Percentiles rank a stretch among this genome's conserved stretches.
These are phyloP conservation scores for Macquaria australasica DNA, from an alignment of 2,113 vertebrate genomes.

Conservation along the genomic window DNA sequence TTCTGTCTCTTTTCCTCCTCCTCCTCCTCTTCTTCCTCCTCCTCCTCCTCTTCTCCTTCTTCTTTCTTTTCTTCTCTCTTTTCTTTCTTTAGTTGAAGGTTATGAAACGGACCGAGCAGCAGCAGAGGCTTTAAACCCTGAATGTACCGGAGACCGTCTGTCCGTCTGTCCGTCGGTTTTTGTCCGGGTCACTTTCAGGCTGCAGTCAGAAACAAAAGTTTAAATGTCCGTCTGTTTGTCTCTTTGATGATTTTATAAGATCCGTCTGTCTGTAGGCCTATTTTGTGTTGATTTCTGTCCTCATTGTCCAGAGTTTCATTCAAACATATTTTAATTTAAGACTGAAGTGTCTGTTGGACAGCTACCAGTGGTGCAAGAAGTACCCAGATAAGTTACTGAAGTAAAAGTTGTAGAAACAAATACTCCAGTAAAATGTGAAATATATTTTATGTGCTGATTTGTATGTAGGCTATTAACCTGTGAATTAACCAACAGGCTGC, in stretches of 20 bases:
- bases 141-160: not conserved
- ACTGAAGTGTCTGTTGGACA: not conserved
- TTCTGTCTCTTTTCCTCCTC: not conserved
- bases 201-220: not conserved
- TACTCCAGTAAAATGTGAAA: not conserved
- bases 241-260: not conserved
- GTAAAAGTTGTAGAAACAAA: not conserved
- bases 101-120: not conserved
- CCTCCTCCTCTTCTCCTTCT: not conserved
- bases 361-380: not conserved
- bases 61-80: not conserved
- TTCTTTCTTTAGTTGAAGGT: slow-evolving; percentile 17
- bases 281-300: not conserved
- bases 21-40: not conserved
- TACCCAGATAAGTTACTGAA: not conserved
- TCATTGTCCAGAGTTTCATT: not conserved
- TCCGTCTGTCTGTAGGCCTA: not conserved
- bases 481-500: not conserved
- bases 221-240: not conserved
- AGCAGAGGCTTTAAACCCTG: not conserved
- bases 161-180: not conserved
- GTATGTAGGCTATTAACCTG: not conserved
- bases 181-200: slow-evolving; percentile 12
- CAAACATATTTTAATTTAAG: too few relatives aligned
- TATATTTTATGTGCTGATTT: not conserved